These are phyloP conservation scores for Heliocidaris tuberculata DNA, from an alignment of 35 echinoderm and acorn worm species.

Conservation along the genomic window DNA sequence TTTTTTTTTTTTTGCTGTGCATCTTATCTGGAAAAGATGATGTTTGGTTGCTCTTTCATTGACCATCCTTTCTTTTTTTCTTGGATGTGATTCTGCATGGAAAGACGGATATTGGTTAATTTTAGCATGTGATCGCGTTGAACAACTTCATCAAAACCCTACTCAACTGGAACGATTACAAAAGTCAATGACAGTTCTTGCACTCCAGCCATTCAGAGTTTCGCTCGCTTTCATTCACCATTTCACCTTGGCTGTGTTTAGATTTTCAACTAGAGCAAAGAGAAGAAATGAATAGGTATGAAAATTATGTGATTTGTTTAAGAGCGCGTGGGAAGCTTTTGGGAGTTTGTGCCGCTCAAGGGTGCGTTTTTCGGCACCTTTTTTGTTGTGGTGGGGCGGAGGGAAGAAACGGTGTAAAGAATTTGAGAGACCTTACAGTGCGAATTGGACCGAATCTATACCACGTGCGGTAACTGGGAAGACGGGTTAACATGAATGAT, in stretches of 20 bases:
- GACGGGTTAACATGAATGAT: not conserved
- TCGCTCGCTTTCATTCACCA: conserved; percentile 19
- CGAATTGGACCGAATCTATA: not conserved
- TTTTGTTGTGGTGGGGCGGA: conserved; percentile 29
- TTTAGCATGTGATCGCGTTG: not conserved
- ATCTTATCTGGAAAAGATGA: no score
- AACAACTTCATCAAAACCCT: not conserved
- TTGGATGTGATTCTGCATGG: not conserved
- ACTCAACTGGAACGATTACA: not conserved
- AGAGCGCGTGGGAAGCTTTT: conserved; percentile 20
- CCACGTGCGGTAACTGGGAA: not conserved
- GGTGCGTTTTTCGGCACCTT: conserved; percentile 29
- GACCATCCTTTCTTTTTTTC: no score
- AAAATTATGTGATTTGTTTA: conserved; percentile 22
- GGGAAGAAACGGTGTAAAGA: not conserved
- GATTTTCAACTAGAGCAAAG: conserved; percentile 1
- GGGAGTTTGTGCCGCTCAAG: not conserved
- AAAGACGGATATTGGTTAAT: not conserved
- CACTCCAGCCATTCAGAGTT: not conserved
- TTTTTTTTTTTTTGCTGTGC: no score
- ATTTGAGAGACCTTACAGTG: not conserved
- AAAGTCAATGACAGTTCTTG: conserved; percentile 19
- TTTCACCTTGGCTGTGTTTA: conserved; percentile 37
- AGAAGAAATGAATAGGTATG: conserved; percentile 19
- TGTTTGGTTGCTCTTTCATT: no score